Base-by-base conservation (phyloP, 2,113 vertebrate species). In the Hystrix cristata region DNA sequence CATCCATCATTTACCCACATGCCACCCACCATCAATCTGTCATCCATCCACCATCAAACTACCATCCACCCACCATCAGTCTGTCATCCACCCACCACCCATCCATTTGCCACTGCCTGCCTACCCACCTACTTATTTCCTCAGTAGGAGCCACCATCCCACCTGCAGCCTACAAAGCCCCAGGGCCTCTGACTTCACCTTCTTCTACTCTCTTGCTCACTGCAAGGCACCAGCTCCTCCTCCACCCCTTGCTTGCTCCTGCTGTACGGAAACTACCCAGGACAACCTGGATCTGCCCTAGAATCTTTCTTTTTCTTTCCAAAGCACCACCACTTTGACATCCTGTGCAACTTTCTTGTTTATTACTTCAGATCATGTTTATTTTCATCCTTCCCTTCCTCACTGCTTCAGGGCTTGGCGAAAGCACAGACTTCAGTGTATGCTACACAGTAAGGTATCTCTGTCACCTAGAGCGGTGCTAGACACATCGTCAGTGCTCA, bases 401-500 rank as follows among this genome's bases (percentile, higher is more conserved):
- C 34, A 6, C 34, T n/a, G 15, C 25, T 3, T 0, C 4, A 1
- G 19, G 18, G 72, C 57, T 48, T 15, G 15, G 7, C 1, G 25
- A n/a, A 19, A 59, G 87, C 57, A 9, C 16, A 10, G 38, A 9
- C 62, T 23, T 21, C 6, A n/a, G 55, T 19, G 31, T 8, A 34
- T 51, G 48, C 11, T 9, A 14, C 23, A 55, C 53, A 34, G 34
- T 5, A 27, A 23, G 2, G 11, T 1, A 10, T 12, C 29, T 48
- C 38, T 3, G 8, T 27, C 25, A 21, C 62, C 21, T 0, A 43
- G 53, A 29, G 25, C 43, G 9, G 27, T 7, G 46, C 62, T 1
- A 0, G 0, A 55, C 43, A 34, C 4, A 27, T 0, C 29, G 9
- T 0, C 34, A 16, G 25, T 3, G 4, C 67, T 53, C 82, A 18